Percentiles rank a stretch among this genome's conserved stretches.
Conservation (phyloP, 1,140 invertebrate genomes). For the Zaprionus ornatus region DNA sequence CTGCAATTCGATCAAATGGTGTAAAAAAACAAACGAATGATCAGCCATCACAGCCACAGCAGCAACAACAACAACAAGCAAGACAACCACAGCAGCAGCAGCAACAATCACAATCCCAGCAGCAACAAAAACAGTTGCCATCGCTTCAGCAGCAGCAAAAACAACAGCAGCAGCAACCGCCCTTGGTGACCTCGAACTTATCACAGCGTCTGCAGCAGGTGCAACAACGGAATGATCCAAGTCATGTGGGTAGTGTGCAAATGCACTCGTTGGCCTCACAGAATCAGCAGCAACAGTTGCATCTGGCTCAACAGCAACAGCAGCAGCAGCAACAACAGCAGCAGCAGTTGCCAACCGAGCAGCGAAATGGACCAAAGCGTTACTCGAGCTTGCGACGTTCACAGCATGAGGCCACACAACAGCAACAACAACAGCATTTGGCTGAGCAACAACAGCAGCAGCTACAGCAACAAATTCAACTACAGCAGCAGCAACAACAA, state of each 20-base stretch:
- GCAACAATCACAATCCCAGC: slow-evolving; percentile 30
- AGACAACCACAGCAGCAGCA: slow-evolving; percentile 50
- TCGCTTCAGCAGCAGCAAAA: slow-evolving; percentile 36
- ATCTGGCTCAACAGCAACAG: slow-evolving; percentile 78
- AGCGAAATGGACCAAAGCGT: slow-evolving; percentile 1
- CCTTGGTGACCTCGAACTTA: slow-evolving; percentile 64
- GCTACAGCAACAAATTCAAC: slow-evolving; percentile 64
- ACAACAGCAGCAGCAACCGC: slow-evolving; percentile 33
- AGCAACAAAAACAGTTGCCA: slow-evolving; percentile 56
- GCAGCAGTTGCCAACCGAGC: slow-evolving; percentile 31
- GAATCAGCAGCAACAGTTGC: slow-evolving; percentile 72
- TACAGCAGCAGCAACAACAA: slow-evolving; percentile 61
- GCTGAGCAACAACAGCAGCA: slow-evolving; percentile 75
- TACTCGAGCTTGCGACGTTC: neutral
- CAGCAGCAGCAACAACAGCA: slow-evolving; percentile 78
- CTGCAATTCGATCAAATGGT: slow-evolving; percentile 47
- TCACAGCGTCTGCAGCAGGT: slow-evolving; percentile 78
- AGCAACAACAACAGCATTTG: slow-evolving; percentile 77
- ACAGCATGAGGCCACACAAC: slow-evolving; percentile 32
- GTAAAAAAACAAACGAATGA: slow-evolving; percentile 54
- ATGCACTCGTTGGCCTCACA: slow-evolving; percentile 78
- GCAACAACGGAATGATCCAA: slow-evolving; percentile 81
- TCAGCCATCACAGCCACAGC: slow-evolving; percentile 24
- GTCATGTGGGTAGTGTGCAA: slow-evolving; percentile 81
- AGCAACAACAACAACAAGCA: slow-evolving; percentile 44